phyloP scores from a whole-genome alignment of 2,113 vertebrate genomes.

The Pachypanchax playfairii region DNA sequence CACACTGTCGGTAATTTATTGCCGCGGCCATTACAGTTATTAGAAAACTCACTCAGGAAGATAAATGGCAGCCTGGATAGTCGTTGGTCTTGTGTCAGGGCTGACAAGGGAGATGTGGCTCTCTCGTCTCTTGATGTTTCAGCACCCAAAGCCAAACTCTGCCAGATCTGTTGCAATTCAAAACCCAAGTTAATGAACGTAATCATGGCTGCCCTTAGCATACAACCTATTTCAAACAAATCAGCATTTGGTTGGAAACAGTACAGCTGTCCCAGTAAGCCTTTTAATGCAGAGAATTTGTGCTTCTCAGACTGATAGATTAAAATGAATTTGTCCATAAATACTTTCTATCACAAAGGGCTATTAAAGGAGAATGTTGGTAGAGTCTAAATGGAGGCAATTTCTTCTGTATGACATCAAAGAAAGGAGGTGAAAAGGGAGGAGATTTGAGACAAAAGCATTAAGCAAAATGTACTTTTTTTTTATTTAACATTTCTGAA shows the following conservation, averaged over 20 bases:
- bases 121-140: slow-evolving; percentile 74
- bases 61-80: slow-evolving; percentile 68
- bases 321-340: slow-evolving; percentile 76
- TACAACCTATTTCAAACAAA: slow-evolving; percentile 43
- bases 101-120: slow-evolving; percentile 69
- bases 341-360: slow-evolving; percentile 76
- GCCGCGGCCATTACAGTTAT: slow-evolving; percentile 78
- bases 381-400: slow-evolving; percentile 74
- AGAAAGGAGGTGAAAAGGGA: slow-evolving; percentile 32
- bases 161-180: slow-evolving; percentile 64
- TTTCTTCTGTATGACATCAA: slow-evolving; percentile 67
- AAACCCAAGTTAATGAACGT: slow-evolving; percentile 60
- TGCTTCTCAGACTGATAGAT: slow-evolving; percentile 63
- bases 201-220: slow-evolving; percentile 53
- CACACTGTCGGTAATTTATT: slow-evolving; percentile 74
- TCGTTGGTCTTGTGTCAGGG: slow-evolving; percentile 67
- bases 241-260: slow-evolving; percentile 26
- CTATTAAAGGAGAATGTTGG: slow-evolving; percentile 73
- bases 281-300: slow-evolving; percentile 50
- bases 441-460: slow-evolving; percentile 63
- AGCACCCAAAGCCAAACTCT: slow-evolving; percentile 63
- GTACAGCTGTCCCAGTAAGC: slow-evolving; percentile 33
- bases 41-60: slow-evolving; percentile 80
- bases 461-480: slow-evolving; percentile 59
- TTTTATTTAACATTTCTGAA: slow-evolving; percentile 72